Base-by-base conservation (phyloP, 2,797 vertebrate species). In the Salmo trutta region DNA sequence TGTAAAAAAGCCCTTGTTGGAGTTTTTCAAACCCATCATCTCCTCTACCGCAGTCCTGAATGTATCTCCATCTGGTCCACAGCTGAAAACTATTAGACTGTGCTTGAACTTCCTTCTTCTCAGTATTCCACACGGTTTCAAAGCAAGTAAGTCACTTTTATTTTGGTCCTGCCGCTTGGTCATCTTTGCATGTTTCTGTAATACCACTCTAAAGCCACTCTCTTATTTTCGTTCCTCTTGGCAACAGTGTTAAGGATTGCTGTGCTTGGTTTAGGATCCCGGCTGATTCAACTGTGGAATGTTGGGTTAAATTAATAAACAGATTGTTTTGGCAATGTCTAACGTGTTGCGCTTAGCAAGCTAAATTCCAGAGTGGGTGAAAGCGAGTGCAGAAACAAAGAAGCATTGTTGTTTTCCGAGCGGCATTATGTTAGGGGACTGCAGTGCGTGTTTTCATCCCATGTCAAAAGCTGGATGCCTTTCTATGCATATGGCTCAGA, bases 51-150 rank as follows among this genome's bases (percentile, higher is more conserved):
- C 89, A 89, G 84, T 82, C 82, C 85, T 86, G 71, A 87, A 88
- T 77, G 84, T 81, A 88, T 83, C 87, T 84, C 83, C 94, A 94
- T 95, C 93, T 94, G 93, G 92, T 81, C 85, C 90, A 92, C 94
- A 95, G 93, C 94, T 95, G 94, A 93, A 94, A 94, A 93, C 93
- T 87, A 93, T 94, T 95, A 95, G 81, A 84, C 85, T 69, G 88
- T 65, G 76, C 87, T 92, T 88, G 90, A 93, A 92, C 91, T 93
- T 94, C 93, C 93, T 93, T 88, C 74, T 80, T 88, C 74, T 80
- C 83, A 80, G 82, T 86, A 83, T 90, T 92, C 86, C 84, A 79
- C 73, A 80, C 71, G 85, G 88, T 86, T 86, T 54, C 71, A 88
- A 90, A 84, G 86, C 86, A 79, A 90, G 92, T 91, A 88, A 92